Percentiles rank a stretch among this genome's conserved stretches.
Evolutionary conservation across 1,140 invertebrate genomes (phyloP).

Genomic region (Meloidogyne floridensis): DNA sequence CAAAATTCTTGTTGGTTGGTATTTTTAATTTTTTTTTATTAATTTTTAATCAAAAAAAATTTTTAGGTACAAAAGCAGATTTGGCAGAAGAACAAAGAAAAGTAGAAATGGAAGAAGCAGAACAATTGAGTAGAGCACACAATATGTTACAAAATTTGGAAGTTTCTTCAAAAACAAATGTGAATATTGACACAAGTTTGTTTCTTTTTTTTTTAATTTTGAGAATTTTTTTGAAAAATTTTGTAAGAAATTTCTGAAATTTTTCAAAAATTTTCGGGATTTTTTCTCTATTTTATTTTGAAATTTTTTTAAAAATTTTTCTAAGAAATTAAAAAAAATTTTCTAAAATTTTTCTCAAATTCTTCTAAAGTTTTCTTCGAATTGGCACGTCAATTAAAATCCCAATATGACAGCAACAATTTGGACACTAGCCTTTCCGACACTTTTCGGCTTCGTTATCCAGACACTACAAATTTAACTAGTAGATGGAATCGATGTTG

Average conservation of each 20-base stretch:
- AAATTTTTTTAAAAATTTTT: too few species aligned
- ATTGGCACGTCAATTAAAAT: slow-evolving; percentile 58
- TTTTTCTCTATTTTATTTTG: too few species aligned
- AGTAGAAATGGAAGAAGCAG: slow-evolving; percentile 54
- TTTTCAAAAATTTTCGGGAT: too few species aligned
- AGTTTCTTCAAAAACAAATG: slow-evolving; percentile 57
- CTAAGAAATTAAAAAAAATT: too few species aligned
- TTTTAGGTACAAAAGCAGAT: slow-evolving; percentile 59
- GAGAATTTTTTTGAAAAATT: too few species aligned
- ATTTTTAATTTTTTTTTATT: slow-evolving; percentile 23
- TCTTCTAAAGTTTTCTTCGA: slow-evolving; percentile 40
- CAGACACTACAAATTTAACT: slow-evolving; percentile 53
- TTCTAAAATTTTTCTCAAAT: too few species aligned
- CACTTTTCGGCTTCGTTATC: slow-evolving; percentile 57
- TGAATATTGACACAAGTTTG: slow-evolving; percentile 57
- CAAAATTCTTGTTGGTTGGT: slow-evolving; percentile 80
- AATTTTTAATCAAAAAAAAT: background rate
- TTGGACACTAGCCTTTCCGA: slow-evolving; percentile 36
- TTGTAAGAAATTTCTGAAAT: too few species aligned
- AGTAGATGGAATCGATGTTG: slow-evolving; percentile 56
- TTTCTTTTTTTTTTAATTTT: too few species aligned
- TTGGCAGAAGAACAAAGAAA: slow-evolving; percentile 42
- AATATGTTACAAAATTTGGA: slow-evolving; percentile 57
- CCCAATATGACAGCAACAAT: slow-evolving; percentile 53
- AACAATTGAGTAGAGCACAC: slow-evolving; percentile 50